These are phyloP conservation scores for Osmoderma eremita DNA, from an alignment of 2,888 invertebrate genomes.

Conservation along the genomic window DNA sequence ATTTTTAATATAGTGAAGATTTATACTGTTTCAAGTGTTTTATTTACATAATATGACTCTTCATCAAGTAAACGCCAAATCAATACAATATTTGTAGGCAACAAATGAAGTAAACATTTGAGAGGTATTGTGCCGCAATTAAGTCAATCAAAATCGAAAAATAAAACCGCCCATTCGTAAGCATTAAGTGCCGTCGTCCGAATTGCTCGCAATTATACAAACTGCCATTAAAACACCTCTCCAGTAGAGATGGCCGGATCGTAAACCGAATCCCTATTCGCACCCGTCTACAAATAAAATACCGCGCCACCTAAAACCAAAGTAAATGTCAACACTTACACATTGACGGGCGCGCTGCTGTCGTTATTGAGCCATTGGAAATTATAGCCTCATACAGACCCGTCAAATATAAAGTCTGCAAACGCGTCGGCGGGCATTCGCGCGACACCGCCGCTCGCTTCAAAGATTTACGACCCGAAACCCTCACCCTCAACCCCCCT, in stretches of 20 bases:
- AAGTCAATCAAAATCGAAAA: constrained; percentile 12
- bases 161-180: constrained; percentile 18
- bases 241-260: constrained; percentile 30
- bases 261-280: constrained; percentile 41
- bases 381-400: constrained; percentile 46
- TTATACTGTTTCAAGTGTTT: too few relatives aligned
- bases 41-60: too few relatives aligned
- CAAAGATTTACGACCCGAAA: constrained; percentile 37
- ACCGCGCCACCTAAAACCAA: constrained; percentile 43
- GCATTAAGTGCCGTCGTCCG: constrained; percentile 21
- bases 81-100: too few relatives aligned
- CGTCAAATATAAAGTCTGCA: constrained; percentile 40
- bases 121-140: background rate
- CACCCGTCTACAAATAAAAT: constrained; percentile 42
- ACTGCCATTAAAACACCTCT: constrained; percentile 35
- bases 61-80: too few relatives aligned
- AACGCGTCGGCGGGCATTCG: background rate
- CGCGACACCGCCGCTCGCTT: constrained; percentile 5
- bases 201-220: constrained; percentile 28
- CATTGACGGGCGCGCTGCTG: constrained; percentile 34
- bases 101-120: background rate
- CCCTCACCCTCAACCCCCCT: constrained; percentile 28
- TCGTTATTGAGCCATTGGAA: constrained; percentile 48
- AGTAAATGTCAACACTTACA: constrained; percentile 48
- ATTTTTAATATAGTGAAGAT: too few relatives aligned